Evolutionary conservation across 2,113 vertebrate genomes (phyloP).

Genomic region (Suncus etruscus): DNA sequence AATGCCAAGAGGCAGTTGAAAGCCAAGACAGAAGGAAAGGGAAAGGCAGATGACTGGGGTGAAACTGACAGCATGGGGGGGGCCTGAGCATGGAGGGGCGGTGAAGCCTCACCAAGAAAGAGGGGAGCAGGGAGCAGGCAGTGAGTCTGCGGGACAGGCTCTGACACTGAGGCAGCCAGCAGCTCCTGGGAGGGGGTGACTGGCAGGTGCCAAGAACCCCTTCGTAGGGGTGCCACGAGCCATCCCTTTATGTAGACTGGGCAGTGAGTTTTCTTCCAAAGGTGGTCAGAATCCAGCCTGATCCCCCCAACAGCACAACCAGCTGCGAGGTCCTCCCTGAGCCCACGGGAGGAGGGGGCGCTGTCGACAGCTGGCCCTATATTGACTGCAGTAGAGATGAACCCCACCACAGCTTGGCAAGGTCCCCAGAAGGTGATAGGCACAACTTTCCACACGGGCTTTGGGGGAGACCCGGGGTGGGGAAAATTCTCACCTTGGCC

Average conservation of each 20-base stretch:
- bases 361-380: too few species aligned
- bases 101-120: too few species aligned
- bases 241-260: neutral
- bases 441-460: too few species aligned
- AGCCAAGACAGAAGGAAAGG: too few species aligned
- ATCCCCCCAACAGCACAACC: neutral
- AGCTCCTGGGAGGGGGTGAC: neutral
- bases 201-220: neutral
- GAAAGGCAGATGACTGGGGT: too few species aligned
- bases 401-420: neutral
- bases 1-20: neutral
- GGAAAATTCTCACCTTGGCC: conserved; percentile 69
- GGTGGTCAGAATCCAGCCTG: too few species aligned
- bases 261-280: too few species aligned
- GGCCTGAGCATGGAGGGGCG: too few species aligned
- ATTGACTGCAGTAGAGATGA: too few species aligned
- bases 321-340: too few species aligned
- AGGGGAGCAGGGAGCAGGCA: too few species aligned
- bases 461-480: neutral
- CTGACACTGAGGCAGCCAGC: neutral
- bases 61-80: too few species aligned
- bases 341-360: neutral
- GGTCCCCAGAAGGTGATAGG: neutral
- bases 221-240: neutral
- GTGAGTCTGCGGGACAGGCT: neutral